These are phyloP conservation scores for Taenioides sp. DNA, from an alignment of 2,797 vertebrate genomes.

Conservation along the genomic window DNA sequence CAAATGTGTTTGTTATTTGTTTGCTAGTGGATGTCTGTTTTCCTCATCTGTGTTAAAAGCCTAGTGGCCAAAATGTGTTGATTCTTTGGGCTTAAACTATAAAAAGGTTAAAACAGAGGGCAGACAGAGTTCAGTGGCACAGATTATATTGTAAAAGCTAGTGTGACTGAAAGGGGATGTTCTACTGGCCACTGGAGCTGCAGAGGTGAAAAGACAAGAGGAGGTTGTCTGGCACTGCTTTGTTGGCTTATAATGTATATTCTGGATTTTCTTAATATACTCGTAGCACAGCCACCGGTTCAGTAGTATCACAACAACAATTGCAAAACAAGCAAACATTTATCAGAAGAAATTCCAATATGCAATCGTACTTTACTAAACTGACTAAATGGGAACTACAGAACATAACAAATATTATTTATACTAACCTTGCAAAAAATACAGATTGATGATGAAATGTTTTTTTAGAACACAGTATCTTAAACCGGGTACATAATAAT, in stretches of 20 bases:
- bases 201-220: constrained; percentile 61
- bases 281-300: no score
- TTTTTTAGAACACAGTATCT: neutral
- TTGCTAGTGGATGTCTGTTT: constrained; percentile 32
- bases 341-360: no score
- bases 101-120: constrained; percentile 45
- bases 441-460: no score
- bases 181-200: constrained; percentile 50
- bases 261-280: no score
- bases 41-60: constrained; percentile 29
- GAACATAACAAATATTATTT: no score
- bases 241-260: no score
- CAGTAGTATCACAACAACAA: no score
- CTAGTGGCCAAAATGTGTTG: constrained; percentile 45
- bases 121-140: constrained; percentile 70
- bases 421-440: no score
- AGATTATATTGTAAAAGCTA: constrained; percentile 61
- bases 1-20: constrained; percentile 33
- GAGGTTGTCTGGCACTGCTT: constrained; percentile 35
- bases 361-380: no score
- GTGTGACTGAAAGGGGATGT: constrained; percentile 52
- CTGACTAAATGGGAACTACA: no score
- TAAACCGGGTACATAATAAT: neutral
- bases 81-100: constrained; percentile 58
- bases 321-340: no score